Conservation (phyloP, 2,888 invertebrate genomes). For the Eupeodes luniger region DNA sequence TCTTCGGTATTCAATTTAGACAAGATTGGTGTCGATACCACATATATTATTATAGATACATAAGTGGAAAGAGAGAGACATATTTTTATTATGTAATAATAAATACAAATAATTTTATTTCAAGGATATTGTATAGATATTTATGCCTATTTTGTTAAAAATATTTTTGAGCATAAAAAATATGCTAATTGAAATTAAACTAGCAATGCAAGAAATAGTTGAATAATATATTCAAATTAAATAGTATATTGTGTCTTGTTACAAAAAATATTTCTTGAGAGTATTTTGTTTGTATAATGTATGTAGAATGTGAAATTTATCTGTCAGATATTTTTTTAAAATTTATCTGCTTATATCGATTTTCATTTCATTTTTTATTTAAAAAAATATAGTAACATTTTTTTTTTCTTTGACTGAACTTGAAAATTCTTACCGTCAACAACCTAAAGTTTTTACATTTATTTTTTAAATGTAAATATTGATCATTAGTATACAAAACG, state of each 20-base stretch:
- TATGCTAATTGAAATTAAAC: slow-evolving; percentile 29
- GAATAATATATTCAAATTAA: background rate
- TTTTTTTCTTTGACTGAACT: no score
- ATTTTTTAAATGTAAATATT: background rate
- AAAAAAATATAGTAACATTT: no score
- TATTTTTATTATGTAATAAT: slow-evolving; percentile 21
- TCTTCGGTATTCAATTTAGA: slow-evolving; percentile 49
- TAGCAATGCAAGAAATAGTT: background rate
- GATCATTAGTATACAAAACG: background rate
- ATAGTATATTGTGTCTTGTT: background rate
- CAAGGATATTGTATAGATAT: background rate
- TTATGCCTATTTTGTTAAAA: background rate
- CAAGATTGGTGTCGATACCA: slow-evolving; percentile 47
- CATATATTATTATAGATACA: slow-evolving; percentile 13
- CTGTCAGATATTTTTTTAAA: background rate
- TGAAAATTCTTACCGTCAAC: no score
- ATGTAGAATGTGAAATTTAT: background rate
- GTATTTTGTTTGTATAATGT: background rate
- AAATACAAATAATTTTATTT: slow-evolving; percentile 6
- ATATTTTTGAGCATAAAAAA: slow-evolving; percentile 13
- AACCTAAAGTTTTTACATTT: no score
- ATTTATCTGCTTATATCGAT: background rate
- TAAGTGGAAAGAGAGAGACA: background rate
- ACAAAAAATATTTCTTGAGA: background rate
- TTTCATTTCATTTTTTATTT: background rate